These are phyloP conservation scores for Callinectes sapidus DNA, from an alignment of 2,888 invertebrate species.

Conservation along the genomic window DNA sequence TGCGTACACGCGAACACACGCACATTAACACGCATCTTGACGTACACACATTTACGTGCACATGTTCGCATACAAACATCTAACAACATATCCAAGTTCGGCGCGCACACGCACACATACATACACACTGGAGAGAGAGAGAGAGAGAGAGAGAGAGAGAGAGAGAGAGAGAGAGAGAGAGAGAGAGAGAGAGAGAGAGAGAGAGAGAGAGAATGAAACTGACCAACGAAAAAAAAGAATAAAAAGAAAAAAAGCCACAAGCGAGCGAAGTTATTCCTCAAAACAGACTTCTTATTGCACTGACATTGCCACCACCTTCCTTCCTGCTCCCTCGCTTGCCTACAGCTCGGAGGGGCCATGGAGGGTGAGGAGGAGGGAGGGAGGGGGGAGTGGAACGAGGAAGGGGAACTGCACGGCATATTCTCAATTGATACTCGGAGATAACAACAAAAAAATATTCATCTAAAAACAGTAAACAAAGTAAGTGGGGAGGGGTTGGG, in stretches of 20 bases:
- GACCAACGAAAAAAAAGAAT: not conserved
- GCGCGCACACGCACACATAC: not conserved
- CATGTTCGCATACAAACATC: not conserved
- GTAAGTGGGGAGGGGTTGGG: not conserved
- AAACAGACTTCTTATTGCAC: slow-evolving; percentile 54
- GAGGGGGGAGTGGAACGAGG: not conserved
- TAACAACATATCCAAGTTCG: not conserved
- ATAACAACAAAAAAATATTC: not conserved
- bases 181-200: slow-evolving; percentile 22
- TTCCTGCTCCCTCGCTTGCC: not conserved
- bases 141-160: slow-evolving; percentile 21
- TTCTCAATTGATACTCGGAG: not conserved
- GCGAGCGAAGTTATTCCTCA: slow-evolving; percentile 42
- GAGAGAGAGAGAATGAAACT: slow-evolving; percentile 24
- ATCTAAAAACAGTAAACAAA: not conserved
- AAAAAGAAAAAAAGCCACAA: slow-evolving; percentile 42
- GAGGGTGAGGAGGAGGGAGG: not conserved
- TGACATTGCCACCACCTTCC: slow-evolving; percentile 33
- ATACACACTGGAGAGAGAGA: not conserved
- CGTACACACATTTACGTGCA: not conserved
- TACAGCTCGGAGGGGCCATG: not conserved
- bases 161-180: slow-evolving; percentile 2
- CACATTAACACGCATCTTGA: not conserved
- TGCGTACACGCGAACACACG: slow-evolving; percentile 5
- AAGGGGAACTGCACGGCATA: not conserved